These are phyloP conservation scores for Terrapene triunguis DNA, from an alignment of 2,113 vertebrate genomes.

Conservation along the genomic window DNA sequence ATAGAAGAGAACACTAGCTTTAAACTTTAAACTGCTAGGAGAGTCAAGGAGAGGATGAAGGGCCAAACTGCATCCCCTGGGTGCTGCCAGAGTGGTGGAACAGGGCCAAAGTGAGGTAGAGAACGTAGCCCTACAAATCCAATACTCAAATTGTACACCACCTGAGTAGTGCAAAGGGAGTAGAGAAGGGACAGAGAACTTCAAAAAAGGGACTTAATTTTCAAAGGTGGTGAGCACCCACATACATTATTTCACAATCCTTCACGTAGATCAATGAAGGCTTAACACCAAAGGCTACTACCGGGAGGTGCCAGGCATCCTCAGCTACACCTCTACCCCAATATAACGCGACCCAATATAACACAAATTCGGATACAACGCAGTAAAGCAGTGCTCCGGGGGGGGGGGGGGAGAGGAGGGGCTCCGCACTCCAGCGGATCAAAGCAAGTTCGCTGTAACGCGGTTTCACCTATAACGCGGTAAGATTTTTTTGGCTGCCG, in stretches of 20 bases:
- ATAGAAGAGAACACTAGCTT: background rate
- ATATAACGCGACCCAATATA: too few relatives aligned
- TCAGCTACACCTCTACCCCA: background rate
- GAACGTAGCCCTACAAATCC: accelerated
- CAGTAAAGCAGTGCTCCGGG: too few relatives aligned
- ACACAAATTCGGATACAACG: too few relatives aligned
- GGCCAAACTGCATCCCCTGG: background rate
- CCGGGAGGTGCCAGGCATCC: background rate
- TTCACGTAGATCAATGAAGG: background rate
- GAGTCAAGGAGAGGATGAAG: accelerated
- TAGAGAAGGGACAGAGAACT: background rate
- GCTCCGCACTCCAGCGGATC: too few relatives aligned
- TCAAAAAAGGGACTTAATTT: background rate
- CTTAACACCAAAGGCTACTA: background rate
- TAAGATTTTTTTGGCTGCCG: too few relatives aligned
- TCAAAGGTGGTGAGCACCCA: background rate
- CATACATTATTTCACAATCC: background rate
- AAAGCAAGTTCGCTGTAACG: too few relatives aligned
- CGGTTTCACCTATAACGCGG: too few relatives aligned
- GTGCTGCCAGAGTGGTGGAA: accelerated
- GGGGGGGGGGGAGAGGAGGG: too few relatives aligned
- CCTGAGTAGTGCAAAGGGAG: background rate
- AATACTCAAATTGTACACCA: background rate
- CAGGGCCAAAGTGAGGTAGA: background rate
- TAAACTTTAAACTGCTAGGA: background rate